Base-by-base conservation (phyloP, 2,797 vertebrate species). In the Karalla daura region DNA sequence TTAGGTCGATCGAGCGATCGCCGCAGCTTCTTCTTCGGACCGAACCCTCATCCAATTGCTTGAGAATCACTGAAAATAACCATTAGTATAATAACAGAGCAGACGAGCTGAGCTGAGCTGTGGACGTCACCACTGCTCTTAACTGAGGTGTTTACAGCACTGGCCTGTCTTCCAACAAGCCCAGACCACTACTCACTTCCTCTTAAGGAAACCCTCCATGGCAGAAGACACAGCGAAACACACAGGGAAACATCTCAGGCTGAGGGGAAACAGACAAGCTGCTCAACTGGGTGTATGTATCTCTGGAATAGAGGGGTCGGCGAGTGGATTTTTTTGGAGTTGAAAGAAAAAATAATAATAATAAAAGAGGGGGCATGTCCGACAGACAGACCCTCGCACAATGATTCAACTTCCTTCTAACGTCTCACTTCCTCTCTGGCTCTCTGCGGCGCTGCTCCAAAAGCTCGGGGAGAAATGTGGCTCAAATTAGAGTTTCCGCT, bases 401-500 rank as follows among this genome's bases (percentile, higher is more conserved):
- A 89, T 91, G 88, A 91, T 90, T 91, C 91, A 92, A 88, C 91
- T 89, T 92, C 89, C 90, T 86, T 77, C 69, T 77, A 78, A 85
- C 76, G 78, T 90, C 87, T 91, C 76, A 85, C 90, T 93, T 93
- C 93, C 92, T 92, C 83, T 69, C 65, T 72, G 75, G 74, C 65
- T 62, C 41, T n/a, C n/a, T n/a, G n/a, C n/a, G n/a, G 65, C 60
- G 55, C 74, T 86, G 70, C 78, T 84, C 86, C 74, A 72, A 70
- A n/a, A 75, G 72, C 88, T 79, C 55, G 15, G 83, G 61, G 69
- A 91, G 86, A 92, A 94, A 94, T 93, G 91, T 92, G 92, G 85
- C 89, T 92, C 84, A 83, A 93, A 93, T 93, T 93, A 94, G 91
- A 88, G 85, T 91, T 94, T 94, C 92, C 93, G 86, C 85, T 93